phyloP scores from a whole-genome alignment of 2,888 invertebrate genomes.

The Marronus borbonicus region DNA sequence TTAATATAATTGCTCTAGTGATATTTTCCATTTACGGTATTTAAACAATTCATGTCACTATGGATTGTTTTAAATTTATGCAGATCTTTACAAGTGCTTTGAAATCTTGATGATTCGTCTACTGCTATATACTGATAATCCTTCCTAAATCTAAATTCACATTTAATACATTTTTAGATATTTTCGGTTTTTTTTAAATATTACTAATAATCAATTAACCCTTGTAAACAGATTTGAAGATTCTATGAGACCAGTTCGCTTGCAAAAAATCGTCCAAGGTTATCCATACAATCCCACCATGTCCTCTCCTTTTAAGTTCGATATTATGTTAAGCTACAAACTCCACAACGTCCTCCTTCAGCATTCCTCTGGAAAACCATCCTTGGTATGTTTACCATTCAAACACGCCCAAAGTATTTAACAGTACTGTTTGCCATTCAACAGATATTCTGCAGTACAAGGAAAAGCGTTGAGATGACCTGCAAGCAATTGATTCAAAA shows the following conservation, averaged over 20 bases:
- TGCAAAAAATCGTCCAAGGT: conserved; percentile 82
- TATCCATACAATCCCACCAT: conserved; percentile 75
- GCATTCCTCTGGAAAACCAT: conserved; percentile 82
- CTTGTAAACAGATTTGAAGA: conserved; percentile 77
- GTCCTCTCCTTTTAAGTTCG: conserved; percentile 81
- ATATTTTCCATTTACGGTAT: too few relatives aligned
- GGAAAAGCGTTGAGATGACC: conserved; percentile 82
- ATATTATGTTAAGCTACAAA: conserved; percentile 84
- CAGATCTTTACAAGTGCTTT: too few relatives aligned
- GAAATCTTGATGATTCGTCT: too few relatives aligned
- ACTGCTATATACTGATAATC: too few relatives aligned
- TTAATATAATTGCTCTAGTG: too few relatives aligned
- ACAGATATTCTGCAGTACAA: conserved; percentile 84
- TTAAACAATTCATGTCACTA: too few relatives aligned
- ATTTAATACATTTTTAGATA: too few relatives aligned
- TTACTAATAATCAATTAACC: too few relatives aligned
- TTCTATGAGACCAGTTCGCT: conserved; percentile 80
- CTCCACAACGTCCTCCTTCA: conserved; percentile 79
- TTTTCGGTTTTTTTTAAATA: too few relatives aligned
- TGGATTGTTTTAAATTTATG: too few relatives aligned
- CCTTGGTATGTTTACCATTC: conserved; percentile 73
- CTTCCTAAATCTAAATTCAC: too few relatives aligned
- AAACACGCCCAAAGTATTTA: neutral
- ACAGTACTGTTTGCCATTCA: conserved; percentile 50
- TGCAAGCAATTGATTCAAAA: conserved; percentile 77